phyloP scores from a whole-genome alignment of 2,888 invertebrate species.

The Arrhopalites spinosus region DNA sequence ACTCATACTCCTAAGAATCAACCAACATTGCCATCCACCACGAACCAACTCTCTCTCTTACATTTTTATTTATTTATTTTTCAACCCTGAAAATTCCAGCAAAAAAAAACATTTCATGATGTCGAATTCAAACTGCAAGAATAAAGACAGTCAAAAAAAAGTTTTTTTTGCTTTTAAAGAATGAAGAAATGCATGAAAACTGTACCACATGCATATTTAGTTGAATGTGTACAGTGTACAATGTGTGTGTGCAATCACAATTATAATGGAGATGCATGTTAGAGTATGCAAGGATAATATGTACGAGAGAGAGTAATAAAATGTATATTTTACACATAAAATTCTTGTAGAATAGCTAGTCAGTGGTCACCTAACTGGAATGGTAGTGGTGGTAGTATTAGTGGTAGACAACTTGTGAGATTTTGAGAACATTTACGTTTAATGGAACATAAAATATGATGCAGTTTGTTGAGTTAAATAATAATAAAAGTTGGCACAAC shows the following conservation, averaged over 20 bases:
- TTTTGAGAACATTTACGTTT: constrained; percentile 2
- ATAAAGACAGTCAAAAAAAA: too few relatives aligned
- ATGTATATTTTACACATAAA: constrained; percentile 9
- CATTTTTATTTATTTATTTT: neutral
- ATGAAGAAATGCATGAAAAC: too few relatives aligned
- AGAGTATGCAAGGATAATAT: too few relatives aligned
- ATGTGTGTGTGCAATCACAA: too few relatives aligned
- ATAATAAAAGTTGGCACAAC: constrained; percentile 12
- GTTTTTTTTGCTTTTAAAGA: too few relatives aligned
- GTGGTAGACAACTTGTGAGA: neutral
- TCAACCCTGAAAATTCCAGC: neutral
- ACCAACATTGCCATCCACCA: too few relatives aligned
- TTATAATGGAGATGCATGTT: too few relatives aligned
- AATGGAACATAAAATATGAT: constrained; percentile 14
- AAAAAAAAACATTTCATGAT: too few relatives aligned
- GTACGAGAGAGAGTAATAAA: neutral
- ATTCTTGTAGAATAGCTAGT: neutral
- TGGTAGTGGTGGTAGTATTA: neutral
- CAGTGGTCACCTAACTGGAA: neutral
- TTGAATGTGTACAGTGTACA: neutral
- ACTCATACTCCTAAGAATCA: too few relatives aligned
- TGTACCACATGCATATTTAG: neutral
- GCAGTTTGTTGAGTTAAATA: constrained; percentile 12
- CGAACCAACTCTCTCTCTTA: too few relatives aligned
- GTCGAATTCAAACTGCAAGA: too few relatives aligned